These are phyloP conservation scores for Cyphomyrus plagiostoma DNA, from an alignment of 2,113 vertebrate species.

Conservation along the genomic window DNA sequence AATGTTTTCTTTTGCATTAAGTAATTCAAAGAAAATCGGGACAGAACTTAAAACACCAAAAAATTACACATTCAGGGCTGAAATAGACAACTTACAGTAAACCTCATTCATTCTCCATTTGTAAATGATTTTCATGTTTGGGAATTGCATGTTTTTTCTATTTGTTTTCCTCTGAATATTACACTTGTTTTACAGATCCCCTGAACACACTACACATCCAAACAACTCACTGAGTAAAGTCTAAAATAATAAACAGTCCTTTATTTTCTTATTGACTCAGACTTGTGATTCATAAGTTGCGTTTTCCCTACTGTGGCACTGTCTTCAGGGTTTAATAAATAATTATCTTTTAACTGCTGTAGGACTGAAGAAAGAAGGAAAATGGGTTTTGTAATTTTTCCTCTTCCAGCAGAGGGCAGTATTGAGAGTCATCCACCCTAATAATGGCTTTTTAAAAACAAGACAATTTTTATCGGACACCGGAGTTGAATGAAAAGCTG, in stretches of 20 bases:
- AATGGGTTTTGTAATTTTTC: background rate
- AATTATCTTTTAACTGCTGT: background rate
- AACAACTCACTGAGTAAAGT: background rate
- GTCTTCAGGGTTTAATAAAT: background rate
- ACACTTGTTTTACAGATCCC: background rate
- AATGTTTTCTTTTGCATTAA: background rate
- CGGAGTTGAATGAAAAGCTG: background rate
- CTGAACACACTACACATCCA: background rate
- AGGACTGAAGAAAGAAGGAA: background rate
- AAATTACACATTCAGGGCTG: background rate
- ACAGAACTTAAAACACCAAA: background rate
- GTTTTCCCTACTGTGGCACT: background rate
- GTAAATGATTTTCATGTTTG: background rate
- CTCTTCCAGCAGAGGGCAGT: background rate
- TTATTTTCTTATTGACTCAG: background rate
- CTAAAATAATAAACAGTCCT: background rate
- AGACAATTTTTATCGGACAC: background rate
- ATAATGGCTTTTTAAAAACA: background rate
- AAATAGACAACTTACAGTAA: background rate
- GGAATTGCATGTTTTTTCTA: background rate
- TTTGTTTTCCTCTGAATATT: background rate
- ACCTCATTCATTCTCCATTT: background rate
- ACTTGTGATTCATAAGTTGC: background rate
- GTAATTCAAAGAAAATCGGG: background rate
- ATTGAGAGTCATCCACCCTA: background rate